These are phyloP conservation scores for Cantharis nigra DNA, from an alignment of 2,888 invertebrate species.

Conservation along the genomic window DNA sequence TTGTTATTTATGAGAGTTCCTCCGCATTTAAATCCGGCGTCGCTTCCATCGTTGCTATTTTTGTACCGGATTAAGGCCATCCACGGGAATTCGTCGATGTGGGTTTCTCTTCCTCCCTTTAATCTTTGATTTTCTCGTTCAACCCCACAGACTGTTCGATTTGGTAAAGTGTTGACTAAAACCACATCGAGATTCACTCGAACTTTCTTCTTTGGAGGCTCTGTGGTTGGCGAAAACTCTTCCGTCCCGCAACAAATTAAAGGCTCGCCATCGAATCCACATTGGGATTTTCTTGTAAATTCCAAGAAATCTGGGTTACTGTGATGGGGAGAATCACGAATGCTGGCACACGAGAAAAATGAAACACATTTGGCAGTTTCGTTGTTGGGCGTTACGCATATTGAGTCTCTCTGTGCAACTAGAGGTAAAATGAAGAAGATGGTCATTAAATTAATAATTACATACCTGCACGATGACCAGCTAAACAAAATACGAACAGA, in stretches of 20 bases:
- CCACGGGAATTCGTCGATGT: conserved; percentile 59
- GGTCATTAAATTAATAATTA: background rate
- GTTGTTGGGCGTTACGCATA: conserved; percentile 55
- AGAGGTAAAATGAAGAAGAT: background rate
- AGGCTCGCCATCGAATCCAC: conserved; percentile 57
- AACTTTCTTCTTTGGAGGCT: background rate
- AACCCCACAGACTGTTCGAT: conserved; percentile 21
- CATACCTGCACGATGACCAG: background rate
- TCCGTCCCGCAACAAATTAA: conserved; percentile 56
- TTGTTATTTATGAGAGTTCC: conserved; percentile 59
- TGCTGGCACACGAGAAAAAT: conserved; percentile 53
- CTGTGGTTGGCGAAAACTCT: background rate
- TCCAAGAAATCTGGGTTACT: conserved; percentile 8
- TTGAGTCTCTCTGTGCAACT: background rate
- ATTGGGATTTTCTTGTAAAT: conserved; percentile 56
- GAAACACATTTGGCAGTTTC: conserved; percentile 52
- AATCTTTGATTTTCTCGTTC: conserved; percentile 37
- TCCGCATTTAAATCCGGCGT: conserved; percentile 53
- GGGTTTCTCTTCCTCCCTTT: conserved; percentile 50
- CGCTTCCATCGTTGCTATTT: conserved; percentile 11
- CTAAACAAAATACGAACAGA: background rate
- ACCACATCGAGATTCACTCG: background rate
- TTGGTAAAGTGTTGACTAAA: conserved; percentile 10
- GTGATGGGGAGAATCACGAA: conserved; percentile 49
- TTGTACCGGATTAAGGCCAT: conserved; percentile 55